A percentile compares a stretch with the other conserved stretches of the same genome.
Conservation (phyloP, 2,113 vertebrate species). For the Oreochromis tanganicae region DNA sequence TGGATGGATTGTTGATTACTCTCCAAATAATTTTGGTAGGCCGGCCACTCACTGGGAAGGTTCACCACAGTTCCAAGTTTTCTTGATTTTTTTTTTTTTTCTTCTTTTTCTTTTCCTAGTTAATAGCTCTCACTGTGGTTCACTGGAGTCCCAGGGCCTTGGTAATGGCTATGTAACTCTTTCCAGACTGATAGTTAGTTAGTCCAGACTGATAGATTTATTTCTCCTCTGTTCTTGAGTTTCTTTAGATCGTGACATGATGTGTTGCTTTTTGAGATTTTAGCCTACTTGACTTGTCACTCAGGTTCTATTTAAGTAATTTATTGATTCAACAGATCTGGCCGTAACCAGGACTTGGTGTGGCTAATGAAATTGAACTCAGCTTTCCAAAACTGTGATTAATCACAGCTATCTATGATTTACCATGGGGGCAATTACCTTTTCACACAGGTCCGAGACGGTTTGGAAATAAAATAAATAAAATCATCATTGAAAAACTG, state of each 20-base stretch:
- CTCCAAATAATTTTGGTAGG: neutral
- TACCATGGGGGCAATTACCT: neutral
- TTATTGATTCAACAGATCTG: neutral
- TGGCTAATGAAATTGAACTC: neutral
- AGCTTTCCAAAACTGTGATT: neutral
- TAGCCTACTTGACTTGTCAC: neutral
- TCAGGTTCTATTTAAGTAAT: neutral
- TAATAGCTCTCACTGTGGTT: neutral
- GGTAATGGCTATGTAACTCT: neutral
- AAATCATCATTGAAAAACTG: neutral
- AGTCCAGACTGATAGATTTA: neutral
- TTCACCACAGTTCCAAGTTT: neutral
- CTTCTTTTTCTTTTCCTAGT: neutral
- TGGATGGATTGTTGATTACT: neutral
- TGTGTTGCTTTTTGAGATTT: neutral
- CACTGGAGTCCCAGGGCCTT: neutral
- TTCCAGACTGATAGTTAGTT: neutral
- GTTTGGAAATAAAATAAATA: neutral
- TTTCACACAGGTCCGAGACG: neutral
- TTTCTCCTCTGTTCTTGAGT: neutral
- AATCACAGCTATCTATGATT: neutral
- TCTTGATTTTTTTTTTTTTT: fast-evolving
- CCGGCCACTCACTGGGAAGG: neutral
- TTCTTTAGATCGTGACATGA: fast-evolving
- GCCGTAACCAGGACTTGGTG: neutral